A percentile compares a stretch with the other conserved stretches of the same genome.
Evolutionary conservation across 2,797 vertebrate genomes (phyloP).

Genomic region (Danio aesculapii): DNA sequence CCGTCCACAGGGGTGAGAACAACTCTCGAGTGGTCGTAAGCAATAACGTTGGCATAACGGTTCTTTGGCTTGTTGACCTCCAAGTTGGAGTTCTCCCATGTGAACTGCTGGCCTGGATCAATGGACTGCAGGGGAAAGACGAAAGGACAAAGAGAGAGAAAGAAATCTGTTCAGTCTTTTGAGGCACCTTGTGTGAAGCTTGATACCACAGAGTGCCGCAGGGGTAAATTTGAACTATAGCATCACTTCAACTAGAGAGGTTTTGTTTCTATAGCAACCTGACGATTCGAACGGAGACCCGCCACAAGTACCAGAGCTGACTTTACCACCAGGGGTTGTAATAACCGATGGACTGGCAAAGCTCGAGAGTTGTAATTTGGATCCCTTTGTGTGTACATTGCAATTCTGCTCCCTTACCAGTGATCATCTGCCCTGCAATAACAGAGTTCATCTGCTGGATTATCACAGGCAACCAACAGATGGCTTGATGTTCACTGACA

Average conservation of each 20-base stretch:
- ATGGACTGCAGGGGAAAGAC: conserved; percentile 80
- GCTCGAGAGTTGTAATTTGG: conserved; percentile 30
- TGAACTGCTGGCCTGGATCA: conserved; percentile 96
- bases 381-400: conserved; percentile 39
- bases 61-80: conserved; percentile 99
- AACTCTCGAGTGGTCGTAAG: conserved; percentile 96
- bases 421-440: conserved; percentile 21
- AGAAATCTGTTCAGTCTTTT: conserved; percentile 39
- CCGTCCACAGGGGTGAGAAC: conserved; percentile 92
- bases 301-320: conserved; percentile 35
- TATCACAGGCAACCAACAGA: conserved; percentile 24
- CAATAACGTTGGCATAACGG: conserved; percentile 96
- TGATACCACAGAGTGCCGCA: conserved; percentile 47
- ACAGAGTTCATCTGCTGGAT: neutral
- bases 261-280: conserved; percentile 62
- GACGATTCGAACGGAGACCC: conserved; percentile 25
- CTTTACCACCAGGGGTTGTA: conserved; percentile 39
- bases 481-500: conserved; percentile 15
- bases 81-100: conserved; percentile 97
- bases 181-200: conserved; percentile 47
- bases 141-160: conserved; percentile 22
- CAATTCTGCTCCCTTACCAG: conserved; percentile 21
- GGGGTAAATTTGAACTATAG: conserved; percentile 49
- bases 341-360: conserved; percentile 26
- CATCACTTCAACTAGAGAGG: conserved; percentile 43